Conservation (phyloP, 2,113 vertebrate species). For the Ciconia stormi region DNA sequence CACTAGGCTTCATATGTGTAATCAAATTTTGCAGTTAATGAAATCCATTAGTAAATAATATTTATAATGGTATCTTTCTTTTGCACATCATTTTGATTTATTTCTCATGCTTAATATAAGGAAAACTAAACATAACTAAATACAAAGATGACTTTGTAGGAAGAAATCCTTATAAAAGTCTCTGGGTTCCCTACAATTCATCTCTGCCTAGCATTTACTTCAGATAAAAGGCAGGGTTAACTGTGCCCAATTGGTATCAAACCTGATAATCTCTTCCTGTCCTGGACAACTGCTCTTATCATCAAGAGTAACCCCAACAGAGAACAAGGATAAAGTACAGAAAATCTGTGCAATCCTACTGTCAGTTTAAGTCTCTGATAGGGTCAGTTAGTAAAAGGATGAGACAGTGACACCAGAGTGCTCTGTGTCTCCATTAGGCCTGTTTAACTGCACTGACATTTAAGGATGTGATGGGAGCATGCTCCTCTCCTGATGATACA, state of each 20-base stretch:
- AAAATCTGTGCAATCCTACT: neutral
- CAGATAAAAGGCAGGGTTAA: neutral
- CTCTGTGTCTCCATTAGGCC: neutral
- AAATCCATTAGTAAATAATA: neutral
- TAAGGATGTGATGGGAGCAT: neutral
- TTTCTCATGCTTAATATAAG: neutral
- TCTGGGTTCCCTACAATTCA: neutral
- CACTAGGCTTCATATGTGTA: neutral
- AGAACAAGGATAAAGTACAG: neutral
- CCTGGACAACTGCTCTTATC: neutral
- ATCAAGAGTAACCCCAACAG: neutral
- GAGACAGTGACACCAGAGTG: neutral
- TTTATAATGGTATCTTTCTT: neutral
- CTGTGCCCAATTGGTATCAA: neutral
- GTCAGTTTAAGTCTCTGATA: neutral
- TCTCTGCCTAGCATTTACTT: neutral
- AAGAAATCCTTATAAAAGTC: neutral
- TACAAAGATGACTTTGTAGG: neutral
- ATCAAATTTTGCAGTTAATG: neutral
- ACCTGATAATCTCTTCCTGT: constrained; percentile 1
- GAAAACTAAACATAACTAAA: neutral
- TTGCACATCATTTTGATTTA: neutral
- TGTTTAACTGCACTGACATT: neutral
- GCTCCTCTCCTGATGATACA: neutral
- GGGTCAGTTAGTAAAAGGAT: neutral